These are phyloP conservation scores for Benthosema pterotum DNA, from an alignment of 2,797 vertebrate genomes.

Conservation along the genomic window DNA sequence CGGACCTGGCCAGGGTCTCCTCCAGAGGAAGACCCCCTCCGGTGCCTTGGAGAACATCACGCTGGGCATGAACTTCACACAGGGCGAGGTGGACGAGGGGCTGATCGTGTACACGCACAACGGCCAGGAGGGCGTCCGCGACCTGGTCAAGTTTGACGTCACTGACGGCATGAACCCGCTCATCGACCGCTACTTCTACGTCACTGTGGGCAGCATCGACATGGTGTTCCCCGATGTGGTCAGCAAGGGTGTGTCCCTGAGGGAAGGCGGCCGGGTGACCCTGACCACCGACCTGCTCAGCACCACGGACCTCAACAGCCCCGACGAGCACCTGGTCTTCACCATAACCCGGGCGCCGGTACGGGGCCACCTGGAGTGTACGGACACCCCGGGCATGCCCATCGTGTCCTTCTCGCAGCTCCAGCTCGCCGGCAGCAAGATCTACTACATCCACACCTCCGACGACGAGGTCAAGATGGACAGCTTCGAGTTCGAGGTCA, in stretches of 20 bases:
- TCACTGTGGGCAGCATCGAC: slow-evolving; percentile 88
- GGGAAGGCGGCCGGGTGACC: slow-evolving; percentile 91
- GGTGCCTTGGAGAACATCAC: slow-evolving; percentile 87
- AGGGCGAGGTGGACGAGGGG: slow-evolving; percentile 87
- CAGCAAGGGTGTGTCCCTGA: slow-evolving; percentile 94
- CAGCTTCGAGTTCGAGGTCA: slow-evolving; percentile 97
- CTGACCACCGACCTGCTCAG: slow-evolving; percentile 94
- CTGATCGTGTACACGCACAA: slow-evolving; percentile 86
- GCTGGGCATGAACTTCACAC: slow-evolving; percentile 93
- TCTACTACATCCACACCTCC: slow-evolving; percentile 94
- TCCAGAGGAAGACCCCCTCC: slow-evolving; percentile 79
- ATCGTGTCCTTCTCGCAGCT: slow-evolving; percentile 92
- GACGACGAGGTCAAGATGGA: slow-evolving; percentile 97
- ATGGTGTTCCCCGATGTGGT: slow-evolving; percentile 94
- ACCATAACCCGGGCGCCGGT: slow-evolving; percentile 90
- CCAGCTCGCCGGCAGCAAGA: slow-evolving; percentile 92
- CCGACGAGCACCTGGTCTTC: slow-evolving; percentile 92
- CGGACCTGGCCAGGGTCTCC: slow-evolving; percentile 86
- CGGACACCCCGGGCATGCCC: slow-evolving; percentile 86
- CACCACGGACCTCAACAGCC: slow-evolving; percentile 94
- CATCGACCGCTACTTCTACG: slow-evolving; percentile 95
- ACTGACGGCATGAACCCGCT: slow-evolving; percentile 92
- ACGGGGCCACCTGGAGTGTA: slow-evolving; percentile 92
- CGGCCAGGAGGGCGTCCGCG: slow-evolving; percentile 88
- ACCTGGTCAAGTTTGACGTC: slow-evolving; percentile 94